Conservation (phyloP, 2,797 vertebrate species). For the Anolis apletophallus region DNA sequence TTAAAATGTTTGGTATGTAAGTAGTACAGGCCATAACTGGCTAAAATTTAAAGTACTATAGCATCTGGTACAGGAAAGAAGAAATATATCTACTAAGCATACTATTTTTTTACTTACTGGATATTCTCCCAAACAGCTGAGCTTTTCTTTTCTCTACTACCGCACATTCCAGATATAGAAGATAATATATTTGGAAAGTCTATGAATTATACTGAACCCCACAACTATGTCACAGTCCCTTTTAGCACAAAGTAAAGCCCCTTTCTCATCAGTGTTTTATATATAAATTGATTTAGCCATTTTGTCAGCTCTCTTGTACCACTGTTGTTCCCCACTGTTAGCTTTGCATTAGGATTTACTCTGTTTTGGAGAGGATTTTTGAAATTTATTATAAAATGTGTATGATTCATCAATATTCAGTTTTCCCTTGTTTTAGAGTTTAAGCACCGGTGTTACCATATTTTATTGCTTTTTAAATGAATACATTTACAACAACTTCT, state of each 20-base stretch:
- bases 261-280: not conserved
- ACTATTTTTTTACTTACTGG: too few relatives aligned
- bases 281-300: not conserved
- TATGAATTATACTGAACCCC: not conserved
- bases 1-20: not conserved
- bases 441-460: not conserved
- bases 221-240: not conserved
- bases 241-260: not conserved
- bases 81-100: not conserved
- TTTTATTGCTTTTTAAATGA: not conserved
- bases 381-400: too few relatives aligned
- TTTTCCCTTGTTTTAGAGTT: not conserved
- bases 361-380: not conserved
- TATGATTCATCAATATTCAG: too few relatives aligned
- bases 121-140: not conserved
- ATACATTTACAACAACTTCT: not conserved
- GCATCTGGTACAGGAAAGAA: not conserved
- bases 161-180: not conserved
- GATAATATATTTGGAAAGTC: not conserved
- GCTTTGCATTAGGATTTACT: not conserved
- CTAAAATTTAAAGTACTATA: not conserved
- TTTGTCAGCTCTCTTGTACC: not conserved
- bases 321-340: not conserved
- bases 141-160: too few relatives aligned
- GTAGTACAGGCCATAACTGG: not conserved